Base-by-base conservation (phyloP, 2,113 vertebrate genomes). In the Chaetodon auriga region DNA sequence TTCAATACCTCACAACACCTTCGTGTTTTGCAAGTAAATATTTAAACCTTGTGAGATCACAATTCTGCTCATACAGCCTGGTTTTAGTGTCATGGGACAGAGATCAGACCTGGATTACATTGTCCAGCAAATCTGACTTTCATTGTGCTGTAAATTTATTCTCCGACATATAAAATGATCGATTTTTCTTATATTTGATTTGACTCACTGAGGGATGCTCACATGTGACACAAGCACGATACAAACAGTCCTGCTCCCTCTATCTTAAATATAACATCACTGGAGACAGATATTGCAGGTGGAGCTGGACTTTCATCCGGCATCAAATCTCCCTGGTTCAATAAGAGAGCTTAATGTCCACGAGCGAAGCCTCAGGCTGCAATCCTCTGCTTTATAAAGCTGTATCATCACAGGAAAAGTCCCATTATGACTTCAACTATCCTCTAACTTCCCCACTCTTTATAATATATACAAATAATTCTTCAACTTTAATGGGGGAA, bases 11-110 rank as follows among this genome's bases (percentile, higher is more conserved):
- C 55, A 23, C 58, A 65, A 60, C 60, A 61, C 51, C 25, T 75
- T 51, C n/a, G 55, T 54, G 64, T 90, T 85, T 75, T 71, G 10
- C 57, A 6, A 72, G 77, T 69, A 65, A 89, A 86, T 81, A 81
- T 88, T 80, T 53, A 68, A 81, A 69, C 21, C 2, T 19, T 15
- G 69, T 61, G 53, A 62, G 49, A 25, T 55, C 43, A 51, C 12
- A 21, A 45, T 66, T 68, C 45, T 69, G 18, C 51, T 5, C 30
- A 21, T 12, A 46, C n/a, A 65, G 18, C 18, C 19, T 58, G 46
- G 16, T 64, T 68, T 70, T 57, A 58, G 36, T 1, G 35, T 58
- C 30, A 30, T 30, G 30, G 30, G 30, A 30, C 30, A 41, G 35
- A 62, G 23, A 74, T 75, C 61, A 75, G 15, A 58, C 70, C 21